Evolutionary conservation across 2,888 invertebrate genomes (phyloP), one percentile per base, ranked within the genome.

Genomic region (Tanaodytes sp.): DNA sequence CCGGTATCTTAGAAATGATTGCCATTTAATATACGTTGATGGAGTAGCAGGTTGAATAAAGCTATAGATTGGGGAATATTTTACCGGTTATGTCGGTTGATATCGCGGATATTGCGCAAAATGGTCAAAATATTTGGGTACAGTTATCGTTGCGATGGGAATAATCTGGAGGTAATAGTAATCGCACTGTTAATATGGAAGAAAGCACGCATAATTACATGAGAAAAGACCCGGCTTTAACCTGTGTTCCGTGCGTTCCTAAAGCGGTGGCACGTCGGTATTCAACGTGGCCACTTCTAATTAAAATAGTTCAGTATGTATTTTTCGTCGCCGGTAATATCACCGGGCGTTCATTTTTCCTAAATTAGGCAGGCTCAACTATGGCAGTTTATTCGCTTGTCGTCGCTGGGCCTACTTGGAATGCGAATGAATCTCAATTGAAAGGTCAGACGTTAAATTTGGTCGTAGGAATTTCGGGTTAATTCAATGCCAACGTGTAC

Each of bases 281-380:
- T 77, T 81, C 79, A 83, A 82, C 74, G 78, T 77, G 77, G 79
- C 79, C 80, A 81, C 82, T 81, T 81, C 82, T 81, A 82, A 82
- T 82, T 83, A 82, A 83, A 83, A 82, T 82, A 82, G 81, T 83
- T 82, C 79, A 80, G 82, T 82, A 81, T 82, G 79, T 81, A 83
- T 82, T 83, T 81, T 80, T 82, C 82, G 76, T 80, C 78, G 75
- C 76, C 9, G 15, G 80, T 33, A 33, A 33, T 33, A 33, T 11
- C 33, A 33, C 3, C n/a, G 33, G 33, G 12, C n/a, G 2, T 33
- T n/a, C 3, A 73, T 75, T 77, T 79, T 77, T 78, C 77, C 63
- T 65, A 64, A 77, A 78, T 82, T 81, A 76, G 77, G 76, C 75
- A 77, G 71, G 63, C 57, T 77, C 8, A 80, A 79, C 77, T 72